Percentiles rank a stretch among this genome's conserved stretches.
These are phyloP conservation scores for Novumbra hubbsi DNA, from an alignment of 2,797 vertebrate genomes.

Conservation along the genomic window DNA sequence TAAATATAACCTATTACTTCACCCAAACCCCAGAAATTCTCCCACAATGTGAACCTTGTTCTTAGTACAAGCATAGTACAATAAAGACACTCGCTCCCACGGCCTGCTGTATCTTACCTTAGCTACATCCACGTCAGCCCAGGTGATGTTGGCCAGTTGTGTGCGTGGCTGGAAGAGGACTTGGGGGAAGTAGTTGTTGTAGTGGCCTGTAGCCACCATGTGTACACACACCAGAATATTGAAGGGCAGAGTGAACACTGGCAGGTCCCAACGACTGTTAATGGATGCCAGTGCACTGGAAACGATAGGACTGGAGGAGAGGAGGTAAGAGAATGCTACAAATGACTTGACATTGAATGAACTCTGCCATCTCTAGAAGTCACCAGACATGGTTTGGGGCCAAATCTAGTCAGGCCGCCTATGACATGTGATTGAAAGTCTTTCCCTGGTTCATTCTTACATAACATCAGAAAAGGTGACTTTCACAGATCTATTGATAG, in stretches of 20 bases:
- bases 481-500: not conserved
- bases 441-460: not conserved
- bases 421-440: not conserved
- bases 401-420: not conserved
- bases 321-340: not conserved
- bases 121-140: constrained; percentile 78
- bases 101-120: constrained; percentile 69
- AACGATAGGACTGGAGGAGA: constrained; percentile 77
- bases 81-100: not conserved
- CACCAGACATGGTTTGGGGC: not conserved
- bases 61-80: too few relatives aligned
- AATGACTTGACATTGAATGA: not conserved
- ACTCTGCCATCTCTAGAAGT: not conserved
- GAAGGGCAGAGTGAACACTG: constrained; percentile 86
- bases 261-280: constrained; percentile 84
- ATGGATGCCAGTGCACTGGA: constrained; percentile 80
- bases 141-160: constrained; percentile 84
- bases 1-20: too few relatives aligned
- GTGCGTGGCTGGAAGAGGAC: constrained; percentile 72
- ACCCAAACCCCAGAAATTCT: too few relatives aligned
- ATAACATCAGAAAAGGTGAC: not conserved
- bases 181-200: constrained; percentile 64
- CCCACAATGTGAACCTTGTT: too few relatives aligned
- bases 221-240: constrained; percentile 82
- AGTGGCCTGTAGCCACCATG: constrained; percentile 78